Evolutionary conservation across 2,888 invertebrate genomes (phyloP).

Genomic region (Gasteruption jaculator): DNA sequence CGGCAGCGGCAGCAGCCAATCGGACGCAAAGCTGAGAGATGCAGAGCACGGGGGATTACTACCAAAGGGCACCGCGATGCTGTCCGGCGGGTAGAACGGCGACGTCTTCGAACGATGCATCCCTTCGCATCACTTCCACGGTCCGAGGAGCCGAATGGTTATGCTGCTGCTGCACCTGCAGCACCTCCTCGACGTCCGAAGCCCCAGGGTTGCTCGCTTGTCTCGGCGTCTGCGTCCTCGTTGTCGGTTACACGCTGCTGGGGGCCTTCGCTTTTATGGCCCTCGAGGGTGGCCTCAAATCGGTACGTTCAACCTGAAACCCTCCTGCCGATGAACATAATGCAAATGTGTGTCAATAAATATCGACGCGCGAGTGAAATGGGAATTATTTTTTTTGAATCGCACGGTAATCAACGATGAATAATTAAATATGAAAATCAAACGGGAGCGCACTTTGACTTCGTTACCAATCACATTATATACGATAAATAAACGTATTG

Average conservation of each 20-base stretch:
- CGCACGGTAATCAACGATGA: too few relatives aligned
- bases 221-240: constrained; percentile 77
- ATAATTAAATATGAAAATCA: too few relatives aligned
- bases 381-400: too few relatives aligned
- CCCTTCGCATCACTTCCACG: constrained; percentile 27
- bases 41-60: constrained; percentile 43
- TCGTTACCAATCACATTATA: too few relatives aligned
- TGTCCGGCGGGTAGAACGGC: constrained; percentile 38
- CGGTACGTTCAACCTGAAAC: too few relatives aligned
- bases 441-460: too few relatives aligned
- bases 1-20: constrained; percentile 30
- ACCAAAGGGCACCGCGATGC: constrained; percentile 41
- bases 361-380: too few relatives aligned
- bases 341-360: too few relatives aligned
- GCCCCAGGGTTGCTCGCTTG: constrained; percentile 69
- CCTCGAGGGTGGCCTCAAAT: constrained; percentile 65
- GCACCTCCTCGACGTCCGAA: constrained; percentile 50
- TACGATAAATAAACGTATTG: too few relatives aligned
- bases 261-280: constrained; percentile 90
- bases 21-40: constrained; percentile 31
- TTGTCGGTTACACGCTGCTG: constrained; percentile 85
- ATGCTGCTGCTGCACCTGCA: constrained; percentile 59
- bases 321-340: too few relatives aligned
- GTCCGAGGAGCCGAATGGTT: constrained; percentile 47
- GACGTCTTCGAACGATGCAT: constrained; percentile 22